phyloP scores from a whole-genome alignment of 2,113 vertebrate genomes.

The Carlito syrichta region DNA sequence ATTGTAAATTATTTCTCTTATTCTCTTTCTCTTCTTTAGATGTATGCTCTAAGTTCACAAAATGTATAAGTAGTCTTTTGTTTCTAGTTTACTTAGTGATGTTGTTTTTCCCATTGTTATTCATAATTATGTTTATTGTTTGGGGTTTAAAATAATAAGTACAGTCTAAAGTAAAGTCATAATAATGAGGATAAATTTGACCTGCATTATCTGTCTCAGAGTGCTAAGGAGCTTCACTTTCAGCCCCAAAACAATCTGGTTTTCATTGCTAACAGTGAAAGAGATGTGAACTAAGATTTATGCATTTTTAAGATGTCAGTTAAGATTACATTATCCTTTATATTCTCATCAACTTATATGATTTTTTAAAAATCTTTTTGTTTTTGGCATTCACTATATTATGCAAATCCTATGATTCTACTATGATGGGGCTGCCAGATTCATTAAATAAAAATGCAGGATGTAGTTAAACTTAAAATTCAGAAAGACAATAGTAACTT shows the following conservation, averaged over 20 bases:
- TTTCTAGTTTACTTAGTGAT: no score
- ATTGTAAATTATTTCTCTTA: background rate
- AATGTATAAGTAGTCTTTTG: no score
- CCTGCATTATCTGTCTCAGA: background rate
- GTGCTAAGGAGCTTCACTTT: background rate
- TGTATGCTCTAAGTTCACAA: background rate
- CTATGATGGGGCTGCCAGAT: no score
- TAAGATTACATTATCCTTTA: background rate
- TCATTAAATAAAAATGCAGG: background rate
- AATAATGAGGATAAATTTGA: background rate
- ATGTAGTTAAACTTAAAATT: background rate
- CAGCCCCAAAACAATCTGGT: background rate
- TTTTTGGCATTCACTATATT: background rate
- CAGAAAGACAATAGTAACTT: no score
- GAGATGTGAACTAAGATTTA: background rate
- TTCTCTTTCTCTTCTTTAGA: background rate
- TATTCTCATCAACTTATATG: background rate
- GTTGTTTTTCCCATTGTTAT: background rate
- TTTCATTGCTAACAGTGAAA: background rate
- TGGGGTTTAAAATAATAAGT: no score
- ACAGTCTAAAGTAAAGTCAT: background rate
- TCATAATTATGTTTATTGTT: no score
- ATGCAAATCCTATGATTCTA: no score
- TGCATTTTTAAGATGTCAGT: background rate
- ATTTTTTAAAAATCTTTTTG: background rate